Evolutionary conservation across 2,888 invertebrate genomes (phyloP), one percentile per base, ranked within the genome.

Genomic region (Smittia sp.): DNA sequence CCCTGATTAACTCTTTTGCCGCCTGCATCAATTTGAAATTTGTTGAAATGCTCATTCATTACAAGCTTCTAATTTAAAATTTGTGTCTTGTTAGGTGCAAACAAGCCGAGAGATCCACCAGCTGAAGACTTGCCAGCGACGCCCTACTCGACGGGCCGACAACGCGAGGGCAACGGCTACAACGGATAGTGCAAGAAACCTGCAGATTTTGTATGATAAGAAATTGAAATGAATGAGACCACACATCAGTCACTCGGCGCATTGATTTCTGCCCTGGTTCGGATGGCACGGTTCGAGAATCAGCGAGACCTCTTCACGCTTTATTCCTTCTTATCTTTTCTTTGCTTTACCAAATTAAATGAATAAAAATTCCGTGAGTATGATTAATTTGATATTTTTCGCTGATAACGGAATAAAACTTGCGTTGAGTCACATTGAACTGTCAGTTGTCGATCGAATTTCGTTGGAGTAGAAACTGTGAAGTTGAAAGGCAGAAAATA

Each of bases 341-440:
- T 58, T 58, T 18, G 22, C 58, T 18, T 38, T 18, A 58, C 58
- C 22, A 58, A 58, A 22, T 20, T 58, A 6, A 27, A 63, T 27
- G 27, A 27, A 27, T 27, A 63, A 63, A 69, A 24, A 25, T 52
- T 20, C 22, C 46, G 24, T 52, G 41, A 46, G 22, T 46, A 69
- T 69, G 68, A 69, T 69, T 69, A 69, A 69, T 69, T 52, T 22
- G 52, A 25, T 52, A n/a, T 27, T 63, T 46, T 46, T 11, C 13
- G 13, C 68, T 46, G 68, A 69, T 69, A 69, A 69, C n/a, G 27
- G 41, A 69, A 52, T 69, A 39, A 52, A 46, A 63, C 63, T 27
- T 18, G n/a, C 25, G 58, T n/a, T 9, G 20, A 22, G 27, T 58
- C 46, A 70, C 22, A 72, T 13, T 20, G 39, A 72, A 62, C 22